These are phyloP conservation scores for Phylloscopus collybita DNA, from an alignment of 2,797 vertebrate species.

Conservation along the genomic window DNA sequence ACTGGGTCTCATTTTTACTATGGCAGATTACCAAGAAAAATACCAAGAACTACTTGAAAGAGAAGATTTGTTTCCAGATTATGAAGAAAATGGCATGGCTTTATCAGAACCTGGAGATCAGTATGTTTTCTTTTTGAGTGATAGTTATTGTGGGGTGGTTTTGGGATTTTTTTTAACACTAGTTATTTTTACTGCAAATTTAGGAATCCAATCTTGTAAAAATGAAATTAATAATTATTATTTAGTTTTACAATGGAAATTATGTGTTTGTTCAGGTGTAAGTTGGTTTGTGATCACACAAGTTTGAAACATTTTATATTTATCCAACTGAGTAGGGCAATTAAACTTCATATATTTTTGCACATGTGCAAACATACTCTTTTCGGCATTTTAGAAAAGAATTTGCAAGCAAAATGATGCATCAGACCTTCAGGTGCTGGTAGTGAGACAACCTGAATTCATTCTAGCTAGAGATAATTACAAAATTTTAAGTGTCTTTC, in stretches of 20 bases:
- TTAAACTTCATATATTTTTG: not conserved
- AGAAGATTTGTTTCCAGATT: conserved; percentile 87
- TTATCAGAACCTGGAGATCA: conserved; percentile 78
- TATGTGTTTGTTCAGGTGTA: not conserved
- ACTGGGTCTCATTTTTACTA: not conserved
- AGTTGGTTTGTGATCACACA: not conserved
- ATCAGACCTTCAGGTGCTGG: not conserved
- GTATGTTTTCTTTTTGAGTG: conserved; percentile 80
- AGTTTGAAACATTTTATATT: not conserved
- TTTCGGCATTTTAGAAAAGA: not conserved
- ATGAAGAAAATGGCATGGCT: conserved; percentile 88
- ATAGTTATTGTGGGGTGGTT: not conserved
- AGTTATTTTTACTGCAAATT: not conserved
- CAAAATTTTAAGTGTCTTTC: not conserved
- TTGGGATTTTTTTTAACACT: not conserved
- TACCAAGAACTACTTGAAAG: conserved; percentile 94
- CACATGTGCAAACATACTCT: not conserved
- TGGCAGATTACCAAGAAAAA: conserved; percentile 92
- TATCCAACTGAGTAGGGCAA: not conserved
- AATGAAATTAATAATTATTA: not conserved
- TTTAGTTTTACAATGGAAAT: not conserved
- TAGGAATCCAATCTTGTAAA: not conserved
- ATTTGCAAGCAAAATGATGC: not conserved
- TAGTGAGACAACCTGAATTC: not conserved
- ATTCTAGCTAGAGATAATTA: not conserved